These are phyloP conservation scores for Caenorhabditis sp. DNA, from an alignment of 2,888 invertebrate species.

Conservation along the genomic window DNA sequence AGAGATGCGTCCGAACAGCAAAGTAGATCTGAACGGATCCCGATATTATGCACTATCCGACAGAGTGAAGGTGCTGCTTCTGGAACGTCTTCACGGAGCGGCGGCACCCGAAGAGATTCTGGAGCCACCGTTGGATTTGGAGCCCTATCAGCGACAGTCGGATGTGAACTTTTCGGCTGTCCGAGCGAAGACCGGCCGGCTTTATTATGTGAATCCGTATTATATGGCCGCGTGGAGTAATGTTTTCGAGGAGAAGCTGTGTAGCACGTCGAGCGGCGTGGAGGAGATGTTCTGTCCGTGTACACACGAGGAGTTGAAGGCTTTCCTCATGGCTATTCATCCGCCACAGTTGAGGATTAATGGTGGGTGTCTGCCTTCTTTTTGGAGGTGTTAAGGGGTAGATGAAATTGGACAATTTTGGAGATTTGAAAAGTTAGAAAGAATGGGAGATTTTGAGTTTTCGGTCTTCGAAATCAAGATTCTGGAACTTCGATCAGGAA, in stretches of 20 bases:
- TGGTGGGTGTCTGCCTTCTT: constrained; percentile 74
- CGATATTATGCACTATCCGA: constrained; percentile 82
- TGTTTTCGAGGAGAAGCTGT: constrained; percentile 78
- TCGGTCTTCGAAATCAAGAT: too few species aligned
- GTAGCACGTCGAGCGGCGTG: constrained; percentile 66
- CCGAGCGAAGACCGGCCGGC: constrained; percentile 81
- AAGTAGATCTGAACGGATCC: constrained; percentile 81
- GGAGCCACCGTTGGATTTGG: constrained; percentile 82
- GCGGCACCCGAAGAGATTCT: constrained; percentile 82
- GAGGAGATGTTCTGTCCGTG: constrained; percentile 82
- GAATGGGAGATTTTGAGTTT: not conserved
- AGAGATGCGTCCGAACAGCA: constrained; percentile 81
- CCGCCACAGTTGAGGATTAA: constrained; percentile 83
- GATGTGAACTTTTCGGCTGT: constrained; percentile 82
- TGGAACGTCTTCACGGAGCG: constrained; percentile 82
- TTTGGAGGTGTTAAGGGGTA: too few species aligned
- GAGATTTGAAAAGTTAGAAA: not conserved
- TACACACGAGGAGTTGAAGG: constrained; percentile 82
- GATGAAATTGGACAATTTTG: too few species aligned
- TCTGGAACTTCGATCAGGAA: too few species aligned
- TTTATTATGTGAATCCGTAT: constrained; percentile 83
- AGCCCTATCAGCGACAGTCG: constrained; percentile 78
- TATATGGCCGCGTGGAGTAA: constrained; percentile 83
- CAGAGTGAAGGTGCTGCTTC: constrained; percentile 82
- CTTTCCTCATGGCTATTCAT: constrained; percentile 83